Evolutionary conservation across 1,140 invertebrate species (phyloP), one percentile per base, ranked within the genome.

Genomic region (Ptiloglossa arizonensis): DNA sequence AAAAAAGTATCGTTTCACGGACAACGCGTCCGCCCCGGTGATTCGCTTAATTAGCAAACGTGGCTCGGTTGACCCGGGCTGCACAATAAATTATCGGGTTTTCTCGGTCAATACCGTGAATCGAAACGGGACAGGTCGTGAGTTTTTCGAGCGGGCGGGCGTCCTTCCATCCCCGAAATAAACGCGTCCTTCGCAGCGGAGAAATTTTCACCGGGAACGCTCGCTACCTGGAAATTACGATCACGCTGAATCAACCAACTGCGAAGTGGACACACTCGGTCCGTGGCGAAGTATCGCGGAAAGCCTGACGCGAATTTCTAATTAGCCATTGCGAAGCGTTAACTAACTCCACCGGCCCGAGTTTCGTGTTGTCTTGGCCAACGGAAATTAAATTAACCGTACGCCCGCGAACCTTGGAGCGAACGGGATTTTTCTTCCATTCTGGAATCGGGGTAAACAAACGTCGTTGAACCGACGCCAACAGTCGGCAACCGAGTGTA

Each of bases 391-490:
- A 68, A 54, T 59, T 60, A 59, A 35, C 41, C 19, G 13, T 2
- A 38, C 32, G 35, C 41, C n/a, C 1, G 8, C 19, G 5, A 13
- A 13, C 44, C 44, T 6, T 17, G 2, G 24, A 24, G 19, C 38
- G n/a, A 4, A 9, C 5, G 22, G 19, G 9, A 67, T 57, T 75
- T 57, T 68, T 46, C 11, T 17, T 29, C 4, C 15, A 6, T 8
- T 11, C 22, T 0, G 17, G 22, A 46, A 32, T 29, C n/a, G 38
- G 17, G 27, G 1, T n/a, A 59, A 48, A 38, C 41, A 62, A 38
- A 62, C 24, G 19, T 22, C 4, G 62, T 67, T 74, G 72, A 74
- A 74, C 19, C 62, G 50, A 35, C 66, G 63, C 63, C 63, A 75
- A 15, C 48, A 15, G 27, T 57, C 59, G 59, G 11, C 59, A 11